A percentile compares a stretch with the other conserved stretches of the same genome.
Conservation (phyloP, 2,113 vertebrate genomes). For the Hiodon tergisus region DNA sequence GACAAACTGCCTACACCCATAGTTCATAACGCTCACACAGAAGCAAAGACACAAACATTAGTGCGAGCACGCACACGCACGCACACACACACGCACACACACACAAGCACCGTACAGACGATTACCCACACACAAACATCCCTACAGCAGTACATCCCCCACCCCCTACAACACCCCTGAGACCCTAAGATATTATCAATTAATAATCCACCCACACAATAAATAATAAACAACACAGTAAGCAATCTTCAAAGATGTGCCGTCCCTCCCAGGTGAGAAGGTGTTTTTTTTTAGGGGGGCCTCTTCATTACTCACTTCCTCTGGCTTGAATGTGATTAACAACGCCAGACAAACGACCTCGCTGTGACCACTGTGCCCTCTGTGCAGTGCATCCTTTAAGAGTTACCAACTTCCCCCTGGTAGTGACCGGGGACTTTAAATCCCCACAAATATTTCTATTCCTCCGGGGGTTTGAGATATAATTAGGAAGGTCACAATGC, state of each 20-base stretch:
- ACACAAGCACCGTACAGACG: background rate
- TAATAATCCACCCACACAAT: slow-evolving; percentile 35
- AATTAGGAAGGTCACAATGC: too few species aligned
- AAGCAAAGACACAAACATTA: too few species aligned
- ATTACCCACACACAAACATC: background rate
- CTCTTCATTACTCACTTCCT: slow-evolving; percentile 28
- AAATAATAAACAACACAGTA: slow-evolving; percentile 32
- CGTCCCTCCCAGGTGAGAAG: slow-evolving; percentile 34
- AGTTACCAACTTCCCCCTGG: background rate
- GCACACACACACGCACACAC: slow-evolving; percentile 20
- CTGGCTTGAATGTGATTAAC: slow-evolving; percentile 24
- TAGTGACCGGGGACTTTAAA: too few species aligned
- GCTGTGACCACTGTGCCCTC: slow-evolving; percentile 21
- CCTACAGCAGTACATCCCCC: slow-evolving; percentile 19
- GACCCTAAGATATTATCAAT: slow-evolving; percentile 41
- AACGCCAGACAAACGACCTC: slow-evolving; percentile 27
- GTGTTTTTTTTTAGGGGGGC: slow-evolving; percentile 24
- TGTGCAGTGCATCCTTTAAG: background rate
- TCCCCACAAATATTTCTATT: too few species aligned
- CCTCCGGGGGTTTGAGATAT: too few species aligned
- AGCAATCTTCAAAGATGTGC: slow-evolving; percentile 35
- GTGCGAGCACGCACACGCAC: background rate
- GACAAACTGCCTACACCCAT: too few species aligned
- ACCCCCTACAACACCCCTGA: slow-evolving; percentile 24
- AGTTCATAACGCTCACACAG: too few species aligned